These are phyloP conservation scores for Chaenodraco wilsoni DNA, from an alignment of 2,797 vertebrate genomes.

Conservation along the genomic window DNA sequence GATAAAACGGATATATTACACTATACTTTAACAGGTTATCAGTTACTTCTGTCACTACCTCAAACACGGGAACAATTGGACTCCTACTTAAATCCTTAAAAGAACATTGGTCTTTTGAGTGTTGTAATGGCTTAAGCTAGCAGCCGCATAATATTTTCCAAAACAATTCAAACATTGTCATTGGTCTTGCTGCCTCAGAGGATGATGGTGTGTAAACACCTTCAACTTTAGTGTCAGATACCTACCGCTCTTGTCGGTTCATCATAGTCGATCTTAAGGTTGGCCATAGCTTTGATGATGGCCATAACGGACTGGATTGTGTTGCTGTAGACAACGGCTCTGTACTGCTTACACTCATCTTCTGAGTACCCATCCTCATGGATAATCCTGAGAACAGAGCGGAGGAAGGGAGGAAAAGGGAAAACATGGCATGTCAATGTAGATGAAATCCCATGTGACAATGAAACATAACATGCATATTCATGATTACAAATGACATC, in stretches of 20 bases:
- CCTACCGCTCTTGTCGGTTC: conserved; percentile 89
- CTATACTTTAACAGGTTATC: conserved; percentile 2
- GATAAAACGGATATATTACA: conserved; percentile 17
- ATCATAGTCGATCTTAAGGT: conserved; percentile 95
- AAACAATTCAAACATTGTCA: not conserved
- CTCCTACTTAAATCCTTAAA: not conserved
- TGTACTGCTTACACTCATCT: conserved; percentile 98
- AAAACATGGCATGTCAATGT: not conserved
- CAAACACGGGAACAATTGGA: not conserved
- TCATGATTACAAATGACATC: not conserved
- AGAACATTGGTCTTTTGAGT: not conserved
- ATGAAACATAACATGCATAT: not conserved
- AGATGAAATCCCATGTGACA: not conserved
- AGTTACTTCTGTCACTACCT: conserved; percentile 1
- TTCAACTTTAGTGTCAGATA: conserved; percentile 20
- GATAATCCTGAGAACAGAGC: conserved; percentile 88
- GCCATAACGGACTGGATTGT: conserved; percentile 99
- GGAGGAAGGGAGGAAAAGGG: not conserved
- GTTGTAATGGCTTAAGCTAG: not conserved
- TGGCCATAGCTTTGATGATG: conserved; percentile 97
- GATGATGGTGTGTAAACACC: not conserved
- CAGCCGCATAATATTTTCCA: not conserved
- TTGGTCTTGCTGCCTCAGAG: not conserved
- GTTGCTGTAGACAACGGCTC: conserved; percentile 98
- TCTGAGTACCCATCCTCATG: conserved; percentile 98